Conservation (phyloP, 2,797 vertebrate species). For the Leucoraja ocellata region DNA sequence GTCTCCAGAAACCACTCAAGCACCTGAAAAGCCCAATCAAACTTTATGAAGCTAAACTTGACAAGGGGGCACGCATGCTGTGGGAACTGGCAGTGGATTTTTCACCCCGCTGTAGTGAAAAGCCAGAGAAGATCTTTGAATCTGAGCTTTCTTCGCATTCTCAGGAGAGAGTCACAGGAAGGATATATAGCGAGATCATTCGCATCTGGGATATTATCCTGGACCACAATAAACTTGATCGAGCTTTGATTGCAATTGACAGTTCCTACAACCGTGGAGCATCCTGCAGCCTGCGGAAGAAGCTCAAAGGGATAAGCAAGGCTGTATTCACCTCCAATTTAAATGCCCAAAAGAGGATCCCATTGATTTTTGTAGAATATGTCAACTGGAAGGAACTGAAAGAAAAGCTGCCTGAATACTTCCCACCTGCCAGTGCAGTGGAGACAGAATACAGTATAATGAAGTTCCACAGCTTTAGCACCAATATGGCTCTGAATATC, state of each 20-base stretch:
- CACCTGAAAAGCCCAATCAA: constrained; percentile 59
- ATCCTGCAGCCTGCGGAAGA: constrained; percentile 62
- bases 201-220: constrained; percentile 68
- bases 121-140: constrained; percentile 59
- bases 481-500: constrained; percentile 66
- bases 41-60: constrained; percentile 64
- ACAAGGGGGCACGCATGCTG: constrained; percentile 64
- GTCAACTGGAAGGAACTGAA: constrained; percentile 42
- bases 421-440: constrained; percentile 61
- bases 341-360: constrained; percentile 54
- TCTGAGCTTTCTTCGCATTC: constrained; percentile 43
- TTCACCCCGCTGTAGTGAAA: constrained; percentile 67
- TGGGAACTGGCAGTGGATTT: constrained; percentile 70
- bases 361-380: constrained; percentile 62
- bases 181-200: constrained; percentile 67
- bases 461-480: constrained; percentile 73
- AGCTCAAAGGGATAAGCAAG: constrained; percentile 61
- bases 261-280: constrained; percentile 61
- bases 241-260: constrained; percentile 56
- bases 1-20: constrained; percentile 60
- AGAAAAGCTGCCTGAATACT: constrained; percentile 53
- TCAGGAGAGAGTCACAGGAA: constrained; percentile 51
- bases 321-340: constrained; percentile 44
- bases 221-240: constrained; percentile 60
- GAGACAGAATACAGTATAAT: constrained; percentile 67